phyloP scores from a whole-genome alignment of 2,113 vertebrate species.

The Thunnus maccoyii region DNA sequence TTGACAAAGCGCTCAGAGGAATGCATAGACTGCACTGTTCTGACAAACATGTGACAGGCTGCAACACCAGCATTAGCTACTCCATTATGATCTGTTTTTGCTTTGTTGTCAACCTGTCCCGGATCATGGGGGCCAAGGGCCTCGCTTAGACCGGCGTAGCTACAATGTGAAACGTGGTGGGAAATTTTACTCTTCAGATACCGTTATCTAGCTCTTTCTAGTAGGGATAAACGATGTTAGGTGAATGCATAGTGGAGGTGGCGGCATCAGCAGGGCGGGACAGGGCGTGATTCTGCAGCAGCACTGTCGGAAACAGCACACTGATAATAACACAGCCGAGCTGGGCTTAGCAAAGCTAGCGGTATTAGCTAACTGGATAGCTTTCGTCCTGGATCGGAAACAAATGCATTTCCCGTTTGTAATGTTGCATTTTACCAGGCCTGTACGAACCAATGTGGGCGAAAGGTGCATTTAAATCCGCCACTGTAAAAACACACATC shows the following conservation, averaged over 20 bases:
- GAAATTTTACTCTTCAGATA: background rate
- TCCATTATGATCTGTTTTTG: constrained; percentile 1
- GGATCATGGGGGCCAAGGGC: constrained; percentile 42
- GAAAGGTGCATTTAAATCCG: accelerated
- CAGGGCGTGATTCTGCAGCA: constrained; percentile 67
- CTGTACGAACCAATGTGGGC: accelerated
- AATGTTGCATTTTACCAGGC: background rate
- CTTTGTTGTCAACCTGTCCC: constrained; percentile 17
- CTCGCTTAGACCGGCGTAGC: constrained; percentile 25
- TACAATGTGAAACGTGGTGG: background rate
- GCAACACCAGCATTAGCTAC: constrained; percentile 5
- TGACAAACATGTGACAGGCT: constrained; percentile 9
- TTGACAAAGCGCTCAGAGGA: constrained; percentile 7
- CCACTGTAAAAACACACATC: background rate
- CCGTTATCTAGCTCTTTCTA: background rate
- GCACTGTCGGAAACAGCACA: constrained; percentile 20
- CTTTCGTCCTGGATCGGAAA: background rate
- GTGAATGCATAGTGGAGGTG: background rate
- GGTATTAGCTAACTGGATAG: constrained; percentile 58
- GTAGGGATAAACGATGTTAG: background rate
- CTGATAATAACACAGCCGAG: constrained; percentile 21
- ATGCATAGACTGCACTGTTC: background rate
- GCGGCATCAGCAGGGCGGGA: constrained; percentile 33
- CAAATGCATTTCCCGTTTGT: background rate
- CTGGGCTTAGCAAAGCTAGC: constrained; percentile 55